phyloP scores from a whole-genome alignment of 2,888 invertebrate genomes.

The Lucinisca nassula region DNA sequence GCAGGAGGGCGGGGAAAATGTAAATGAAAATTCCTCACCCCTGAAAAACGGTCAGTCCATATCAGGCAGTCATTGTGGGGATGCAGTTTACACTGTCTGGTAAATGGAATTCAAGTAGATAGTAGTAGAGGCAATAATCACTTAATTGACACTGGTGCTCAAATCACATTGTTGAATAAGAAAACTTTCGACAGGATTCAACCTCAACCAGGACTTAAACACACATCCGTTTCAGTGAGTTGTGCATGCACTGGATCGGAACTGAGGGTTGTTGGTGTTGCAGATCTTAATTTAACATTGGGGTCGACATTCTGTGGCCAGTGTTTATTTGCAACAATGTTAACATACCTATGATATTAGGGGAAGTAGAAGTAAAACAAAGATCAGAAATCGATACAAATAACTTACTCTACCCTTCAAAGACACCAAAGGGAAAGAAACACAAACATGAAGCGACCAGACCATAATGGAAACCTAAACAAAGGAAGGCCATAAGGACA shows the following conservation, averaged over 20 bases:
- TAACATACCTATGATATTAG: conserved; percentile 10
- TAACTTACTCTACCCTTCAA: no score
- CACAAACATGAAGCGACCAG: no score
- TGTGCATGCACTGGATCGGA: not conserved
- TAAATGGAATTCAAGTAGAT: not conserved
- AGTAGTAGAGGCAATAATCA: no score
- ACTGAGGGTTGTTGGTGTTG: conserved; percentile 1
- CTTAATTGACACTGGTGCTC: not conserved
- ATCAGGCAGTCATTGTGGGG: not conserved
- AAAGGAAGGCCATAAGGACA: no score
- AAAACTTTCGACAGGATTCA: not conserved
- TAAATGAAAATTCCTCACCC: conserved; percentile 6
- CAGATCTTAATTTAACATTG: not conserved
- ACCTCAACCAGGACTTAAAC: not conserved
- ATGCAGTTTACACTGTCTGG: not conserved
- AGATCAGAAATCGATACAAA: no score
- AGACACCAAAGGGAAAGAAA: no score
- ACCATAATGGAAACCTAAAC: no score
- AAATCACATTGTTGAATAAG: conserved; percentile 11
- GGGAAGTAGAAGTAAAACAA: no score
- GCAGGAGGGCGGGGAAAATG: not conserved
- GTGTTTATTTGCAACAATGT: conserved; percentile 8
- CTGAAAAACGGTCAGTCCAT: conserved; percentile 12
- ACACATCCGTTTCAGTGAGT: not conserved
- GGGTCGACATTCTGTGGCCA: not conserved